Conservation (phyloP, 2,797 vertebrate genomes). For the Remorina albescens region DNA sequence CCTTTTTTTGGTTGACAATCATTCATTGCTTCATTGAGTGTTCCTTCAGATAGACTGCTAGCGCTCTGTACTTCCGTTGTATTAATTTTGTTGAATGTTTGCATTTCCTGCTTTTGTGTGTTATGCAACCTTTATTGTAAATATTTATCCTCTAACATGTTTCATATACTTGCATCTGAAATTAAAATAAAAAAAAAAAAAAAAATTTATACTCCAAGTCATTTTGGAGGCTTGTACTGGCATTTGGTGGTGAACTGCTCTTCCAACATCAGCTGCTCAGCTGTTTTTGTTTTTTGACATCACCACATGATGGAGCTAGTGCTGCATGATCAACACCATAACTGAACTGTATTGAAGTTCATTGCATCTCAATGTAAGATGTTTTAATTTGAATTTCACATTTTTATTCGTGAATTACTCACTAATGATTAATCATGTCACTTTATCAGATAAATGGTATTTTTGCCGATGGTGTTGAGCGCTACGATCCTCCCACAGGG, state of each 20-base stretch:
- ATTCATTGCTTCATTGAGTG: slow-evolving; percentile 68
- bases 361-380: background rate
- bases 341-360: background rate
- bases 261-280: background rate
- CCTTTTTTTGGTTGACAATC: slow-evolving; percentile 80
- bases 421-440: slow-evolving; percentile 7
- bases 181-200: no score
- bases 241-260: slow-evolving; percentile 34
- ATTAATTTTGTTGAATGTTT: slow-evolving; percentile 72
- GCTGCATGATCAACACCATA: background rate
- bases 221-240: slow-evolving; percentile 52
- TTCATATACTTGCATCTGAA: slow-evolving; percentile 89
- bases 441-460: slow-evolving; percentile 33
- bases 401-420: slow-evolving; percentile 10
- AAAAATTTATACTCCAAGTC: slow-evolving; percentile 82
- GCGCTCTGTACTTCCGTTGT: slow-evolving; percentile 60
- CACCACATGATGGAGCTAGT: slow-evolving; percentile 63
- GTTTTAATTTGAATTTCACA: slow-evolving; percentile 27
- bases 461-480: slow-evolving; percentile 30
- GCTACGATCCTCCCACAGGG: slow-evolving; percentile 64
- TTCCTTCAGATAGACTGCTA: slow-evolving; percentile 60
- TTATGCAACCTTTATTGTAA: slow-evolving; percentile 85
- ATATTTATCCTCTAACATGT: slow-evolving; percentile 86
- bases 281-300: background rate
- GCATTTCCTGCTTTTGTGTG: slow-evolving; percentile 80